phyloP scores from a whole-genome alignment of 2,888 invertebrate species.

The Notodonta ziczac region DNA sequence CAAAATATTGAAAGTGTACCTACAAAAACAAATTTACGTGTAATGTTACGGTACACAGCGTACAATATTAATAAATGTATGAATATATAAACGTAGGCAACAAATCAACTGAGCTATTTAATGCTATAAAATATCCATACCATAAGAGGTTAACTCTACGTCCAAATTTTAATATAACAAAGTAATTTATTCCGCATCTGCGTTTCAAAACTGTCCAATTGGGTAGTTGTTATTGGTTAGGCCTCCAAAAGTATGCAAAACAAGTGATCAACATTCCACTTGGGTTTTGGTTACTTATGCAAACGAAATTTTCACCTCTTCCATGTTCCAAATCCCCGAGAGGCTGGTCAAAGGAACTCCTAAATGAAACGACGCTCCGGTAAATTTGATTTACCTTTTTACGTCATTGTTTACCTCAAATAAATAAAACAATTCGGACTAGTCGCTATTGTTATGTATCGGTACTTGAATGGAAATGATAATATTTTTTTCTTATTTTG shows the following conservation, averaged over 20 bases:
- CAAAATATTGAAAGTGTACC: no score
- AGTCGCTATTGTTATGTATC: no score
- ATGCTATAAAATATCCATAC: no score
- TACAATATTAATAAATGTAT: no score
- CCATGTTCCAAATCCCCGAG: constrained; percentile 30
- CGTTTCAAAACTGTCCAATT: neutral
- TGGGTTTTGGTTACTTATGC: constrained; percentile 26
- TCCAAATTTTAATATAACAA: no score
- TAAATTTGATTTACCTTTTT: constrained; percentile 48
- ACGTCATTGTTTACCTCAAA: constrained; percentile 34
- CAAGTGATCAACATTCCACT: constrained; percentile 25
- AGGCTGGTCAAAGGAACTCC: constrained; percentile 36
- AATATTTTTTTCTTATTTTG: no score
- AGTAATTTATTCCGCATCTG: neutral
- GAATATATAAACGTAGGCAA: no score
- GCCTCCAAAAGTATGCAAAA: constrained; percentile 27
- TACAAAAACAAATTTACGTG: no score
- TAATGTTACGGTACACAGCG: no score
- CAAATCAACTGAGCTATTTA: no score
- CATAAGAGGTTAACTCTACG: no score
- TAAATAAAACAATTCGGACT: constrained; percentile 20
- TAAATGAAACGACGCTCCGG: constrained; percentile 42
- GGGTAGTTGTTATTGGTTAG: constrained; percentile 3
- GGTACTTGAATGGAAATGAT: no score
- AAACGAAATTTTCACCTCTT: constrained; percentile 33